phyloP scores from a whole-genome alignment of 2,888 invertebrate species.

The Barypeithes pellucidus region DNA sequence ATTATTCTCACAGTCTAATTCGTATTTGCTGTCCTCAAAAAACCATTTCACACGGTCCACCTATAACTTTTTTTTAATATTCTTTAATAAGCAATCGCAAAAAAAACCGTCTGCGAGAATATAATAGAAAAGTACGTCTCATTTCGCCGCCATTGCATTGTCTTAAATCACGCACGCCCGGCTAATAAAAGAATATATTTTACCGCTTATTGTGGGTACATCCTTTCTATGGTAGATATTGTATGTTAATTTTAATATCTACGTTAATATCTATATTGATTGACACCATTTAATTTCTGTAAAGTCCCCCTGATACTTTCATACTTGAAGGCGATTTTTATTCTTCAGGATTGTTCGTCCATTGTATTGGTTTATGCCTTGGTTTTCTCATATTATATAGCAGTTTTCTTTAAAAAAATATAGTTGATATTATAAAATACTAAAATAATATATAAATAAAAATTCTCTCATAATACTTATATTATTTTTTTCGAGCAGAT shows the following conservation, averaged over 20 bases:
- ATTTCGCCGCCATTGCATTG: constrained; percentile 40
- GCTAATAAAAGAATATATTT: constrained; percentile 22
- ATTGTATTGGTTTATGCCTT: background rate
- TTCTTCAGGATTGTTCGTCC: background rate
- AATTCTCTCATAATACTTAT: too few relatives aligned
- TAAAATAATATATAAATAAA: too few relatives aligned
- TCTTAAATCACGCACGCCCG: constrained; percentile 34
- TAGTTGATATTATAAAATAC: too few relatives aligned
- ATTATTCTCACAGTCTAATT: constrained; percentile 34
- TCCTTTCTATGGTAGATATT: constrained; percentile 30
- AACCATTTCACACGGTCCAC: constrained; percentile 34
- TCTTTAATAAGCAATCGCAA: constrained; percentile 17
- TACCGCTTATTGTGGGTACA: constrained; percentile 10
- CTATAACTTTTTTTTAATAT: constrained; percentile 16
- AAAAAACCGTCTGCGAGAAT: constrained; percentile 18
- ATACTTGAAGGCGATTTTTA: background rate
- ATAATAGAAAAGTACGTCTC: constrained; percentile 35
- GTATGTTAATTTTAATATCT: constrained; percentile 34
- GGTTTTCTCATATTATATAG: too few relatives aligned
- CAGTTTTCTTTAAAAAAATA: too few relatives aligned
- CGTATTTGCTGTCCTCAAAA: constrained; percentile 21
- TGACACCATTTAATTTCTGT: constrained; percentile 22
- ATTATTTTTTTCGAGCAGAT: too few relatives aligned
- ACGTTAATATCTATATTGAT: constrained; percentile 21
- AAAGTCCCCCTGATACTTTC: background rate